Conservation (phyloP, 2,888 invertebrate species). For the Rhopalosiphum nymphaeae region DNA sequence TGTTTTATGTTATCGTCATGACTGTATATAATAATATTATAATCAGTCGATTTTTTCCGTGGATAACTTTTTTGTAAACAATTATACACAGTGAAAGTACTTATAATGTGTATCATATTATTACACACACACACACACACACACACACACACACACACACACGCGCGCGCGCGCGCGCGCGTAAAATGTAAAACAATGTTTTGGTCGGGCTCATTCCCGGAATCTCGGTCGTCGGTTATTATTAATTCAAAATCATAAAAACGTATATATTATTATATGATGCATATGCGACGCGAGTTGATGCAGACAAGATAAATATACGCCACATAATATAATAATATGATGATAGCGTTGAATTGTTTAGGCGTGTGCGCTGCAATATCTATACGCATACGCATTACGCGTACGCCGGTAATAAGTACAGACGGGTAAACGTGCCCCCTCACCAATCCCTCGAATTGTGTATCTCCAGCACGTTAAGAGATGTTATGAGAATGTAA, state of each 20-base stretch:
- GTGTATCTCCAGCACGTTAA: background rate
- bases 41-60: background rate
- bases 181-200: background rate
- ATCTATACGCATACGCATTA: background rate
- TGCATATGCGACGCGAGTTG: background rate
- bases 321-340: constrained; percentile 7
- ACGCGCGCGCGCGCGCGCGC: too few species aligned
- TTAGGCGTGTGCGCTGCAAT: background rate
- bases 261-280: background rate
- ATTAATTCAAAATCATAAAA: constrained; percentile 42
- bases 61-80: constrained; percentile 7
- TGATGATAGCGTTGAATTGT: constrained; percentile 10
- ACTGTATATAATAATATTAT: background rate
- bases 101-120: background rate
- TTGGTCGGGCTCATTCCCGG: constrained; percentile 1
- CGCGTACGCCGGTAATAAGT: constrained; percentile 2
- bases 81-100: background rate
- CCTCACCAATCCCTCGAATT: background rate
- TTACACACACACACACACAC: background rate
- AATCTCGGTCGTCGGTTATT: constrained; percentile 1
- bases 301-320: constrained; percentile 17
- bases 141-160: too few species aligned
- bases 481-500: background rate
- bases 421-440: background rate
- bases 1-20: background rate